These are phyloP conservation scores for Phalacrocorax pelagicus DNA, from an alignment of 2,113 vertebrate genomes.

Conservation along the genomic window DNA sequence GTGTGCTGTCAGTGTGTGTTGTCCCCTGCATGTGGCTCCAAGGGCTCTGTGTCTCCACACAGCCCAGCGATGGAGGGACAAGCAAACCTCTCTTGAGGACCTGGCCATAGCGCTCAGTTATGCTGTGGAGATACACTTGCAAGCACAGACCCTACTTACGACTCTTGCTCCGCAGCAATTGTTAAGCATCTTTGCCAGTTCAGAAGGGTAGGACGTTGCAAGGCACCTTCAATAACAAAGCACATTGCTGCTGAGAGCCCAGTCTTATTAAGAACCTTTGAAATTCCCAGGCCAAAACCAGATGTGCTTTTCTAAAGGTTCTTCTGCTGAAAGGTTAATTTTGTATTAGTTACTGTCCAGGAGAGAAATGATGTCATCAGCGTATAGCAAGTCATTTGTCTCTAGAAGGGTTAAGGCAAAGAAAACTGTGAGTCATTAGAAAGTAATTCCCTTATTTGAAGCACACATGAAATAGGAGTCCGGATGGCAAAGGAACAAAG, in stretches of 20 bases:
- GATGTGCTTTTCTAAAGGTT: background rate
- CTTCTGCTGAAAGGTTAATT: background rate
- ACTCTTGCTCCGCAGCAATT: rapidly evolving
- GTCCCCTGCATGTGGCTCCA: background rate
- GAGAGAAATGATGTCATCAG: background rate
- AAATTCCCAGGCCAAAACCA: background rate
- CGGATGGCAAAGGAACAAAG: conserved; percentile 60
- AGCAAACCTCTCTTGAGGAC: background rate
- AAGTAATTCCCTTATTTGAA: conserved; percentile 34
- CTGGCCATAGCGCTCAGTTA: too few relatives aligned
- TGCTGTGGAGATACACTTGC: background rate
- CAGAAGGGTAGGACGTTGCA: background rate
- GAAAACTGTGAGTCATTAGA: conserved; percentile 26
- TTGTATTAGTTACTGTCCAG: background rate
- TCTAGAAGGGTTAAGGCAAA: conserved; percentile 13
- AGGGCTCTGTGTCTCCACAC: background rate
- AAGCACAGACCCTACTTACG: background rate
- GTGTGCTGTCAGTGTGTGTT: rapidly evolving
- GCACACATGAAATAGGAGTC: conserved; percentile 11
- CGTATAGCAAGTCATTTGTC: background rate
- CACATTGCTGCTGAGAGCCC: background rate
- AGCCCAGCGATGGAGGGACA: rapidly evolving
- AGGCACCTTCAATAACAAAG: background rate
- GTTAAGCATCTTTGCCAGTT: background rate
- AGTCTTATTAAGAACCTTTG: background rate